phyloP scores from a whole-genome alignment of 2,797 vertebrate species.

The Chaunax sp. region DNA sequence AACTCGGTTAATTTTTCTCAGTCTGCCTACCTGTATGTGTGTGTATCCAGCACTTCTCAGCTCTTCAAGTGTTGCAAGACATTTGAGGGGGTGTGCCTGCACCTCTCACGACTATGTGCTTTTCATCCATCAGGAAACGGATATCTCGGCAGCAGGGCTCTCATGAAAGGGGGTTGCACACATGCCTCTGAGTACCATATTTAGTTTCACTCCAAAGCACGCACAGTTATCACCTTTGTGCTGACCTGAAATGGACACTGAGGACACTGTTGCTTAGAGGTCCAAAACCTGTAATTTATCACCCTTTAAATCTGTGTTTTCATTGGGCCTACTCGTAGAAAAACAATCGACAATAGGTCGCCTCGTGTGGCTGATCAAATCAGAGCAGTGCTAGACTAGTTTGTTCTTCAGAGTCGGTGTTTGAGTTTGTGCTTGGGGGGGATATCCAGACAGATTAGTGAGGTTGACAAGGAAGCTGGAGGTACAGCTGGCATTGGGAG shows the following conservation, averaged over 20 bases:
- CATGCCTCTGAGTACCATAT: conserved; percentile 61
- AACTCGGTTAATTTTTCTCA: conserved; percentile 20
- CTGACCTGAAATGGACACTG: conserved; percentile 75
- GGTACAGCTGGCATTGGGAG: conserved; percentile 73
- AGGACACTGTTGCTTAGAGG: conserved; percentile 45
- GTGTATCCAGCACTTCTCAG: conserved; percentile 27
- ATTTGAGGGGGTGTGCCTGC: conserved; percentile 45
- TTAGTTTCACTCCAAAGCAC: conserved; percentile 72
- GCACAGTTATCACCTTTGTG: conserved; percentile 73
- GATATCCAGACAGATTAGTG: conserved; percentile 78
- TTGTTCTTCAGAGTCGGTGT: conserved; percentile 71
- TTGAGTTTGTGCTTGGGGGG: conserved; percentile 82
- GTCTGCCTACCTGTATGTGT: conserved; percentile 8
- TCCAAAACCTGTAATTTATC: conserved; percentile 67
- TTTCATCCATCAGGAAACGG: conserved; percentile 78
- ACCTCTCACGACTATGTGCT: conserved; percentile 58
- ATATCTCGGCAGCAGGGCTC: conserved; percentile 69
- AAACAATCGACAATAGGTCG: conserved; percentile 56
- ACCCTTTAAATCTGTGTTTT: conserved; percentile 56
- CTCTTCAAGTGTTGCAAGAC: conserved; percentile 63
- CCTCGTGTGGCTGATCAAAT: conserved; percentile 69
- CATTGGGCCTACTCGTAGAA: conserved; percentile 29
- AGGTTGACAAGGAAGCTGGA: conserved; percentile 64
- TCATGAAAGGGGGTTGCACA: conserved; percentile 73
- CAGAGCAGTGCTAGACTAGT: conserved; percentile 55